Base-by-base conservation (phyloP, 2,888 invertebrate species). In the Nomada fucata region DNA sequence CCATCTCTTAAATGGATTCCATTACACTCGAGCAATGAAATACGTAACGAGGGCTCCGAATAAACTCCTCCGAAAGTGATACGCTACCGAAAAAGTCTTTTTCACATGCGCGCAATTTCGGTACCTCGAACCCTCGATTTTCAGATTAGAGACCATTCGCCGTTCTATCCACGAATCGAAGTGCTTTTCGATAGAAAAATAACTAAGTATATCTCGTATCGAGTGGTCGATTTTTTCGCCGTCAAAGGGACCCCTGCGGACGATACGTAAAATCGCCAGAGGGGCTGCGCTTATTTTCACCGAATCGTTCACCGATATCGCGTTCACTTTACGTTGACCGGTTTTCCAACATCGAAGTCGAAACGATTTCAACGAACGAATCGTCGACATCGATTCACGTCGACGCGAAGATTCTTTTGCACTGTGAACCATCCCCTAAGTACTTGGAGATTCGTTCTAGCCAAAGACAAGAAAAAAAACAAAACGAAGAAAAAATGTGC, bases 281-380 rank as follows among this genome's bases (percentile, higher is more conserved):
- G 18, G 61, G 23, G 44, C 23, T 69, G 44, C 60, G 52, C 60
- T 69, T 52, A 53, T 60, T 75, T 69, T 59, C 69, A 61, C 15
- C 60, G 44, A 20, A 68, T 36, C 74, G 64, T 73, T 55, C 63
- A 44, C 18, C 44, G 67, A 68, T 50, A 67, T 20, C 57, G 11
- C 67, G 73, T 59, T 57, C 47, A 67, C 59, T 74, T 68, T 42
- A 29, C 75, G 42, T 69, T 69, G 50, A 69, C 53, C 75, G 69
- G 29, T 69, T 53, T 75, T 29, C 59, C 44, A 67, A 29, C 2
- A 67, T n/a, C 57, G 36, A 15, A 59, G 29, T 50, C 18, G 15
- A 36, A 50, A 67, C 73, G 47, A 29, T 52, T 18, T 36, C 65
- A 20, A 55, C 36, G 26, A 23, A 61, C 15, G 23, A 61, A 47